These are phyloP conservation scores for Seira ritae DNA, from an alignment of 2,888 invertebrate genomes.

Conservation along the genomic window DNA sequence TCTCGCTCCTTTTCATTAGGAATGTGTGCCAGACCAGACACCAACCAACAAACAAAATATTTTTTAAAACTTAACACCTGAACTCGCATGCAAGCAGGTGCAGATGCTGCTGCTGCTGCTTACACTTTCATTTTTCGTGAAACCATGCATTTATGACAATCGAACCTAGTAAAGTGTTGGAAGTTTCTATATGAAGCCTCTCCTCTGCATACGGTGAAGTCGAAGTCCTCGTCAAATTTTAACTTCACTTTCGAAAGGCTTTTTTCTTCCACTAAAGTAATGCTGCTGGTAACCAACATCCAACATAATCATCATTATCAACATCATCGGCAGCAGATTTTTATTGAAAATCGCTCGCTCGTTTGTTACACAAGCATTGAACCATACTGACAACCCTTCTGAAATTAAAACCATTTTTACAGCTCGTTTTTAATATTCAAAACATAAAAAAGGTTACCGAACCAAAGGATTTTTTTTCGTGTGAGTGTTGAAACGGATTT, in stretches of 20 bases:
- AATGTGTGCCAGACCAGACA: slow-evolving; percentile 25
- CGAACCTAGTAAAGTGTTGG: slow-evolving; percentile 36
- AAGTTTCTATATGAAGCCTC: slow-evolving; percentile 25
- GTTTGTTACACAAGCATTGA: slow-evolving; percentile 18
- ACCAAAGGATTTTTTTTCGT: background rate
- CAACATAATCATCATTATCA: slow-evolving; percentile 23
- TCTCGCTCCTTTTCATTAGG: slow-evolving; percentile 30
- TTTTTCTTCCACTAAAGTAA: no score
- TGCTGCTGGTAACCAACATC: background rate
- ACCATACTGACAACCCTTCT: slow-evolving; percentile 26
- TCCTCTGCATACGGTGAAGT: slow-evolving; percentile 19
- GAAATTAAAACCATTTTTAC: slow-evolving; percentile 30
- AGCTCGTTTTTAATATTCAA: slow-evolving; percentile 49
- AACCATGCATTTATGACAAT: slow-evolving; percentile 57
- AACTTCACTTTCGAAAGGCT: slow-evolving; percentile 35
- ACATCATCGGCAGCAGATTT: slow-evolving; percentile 3
- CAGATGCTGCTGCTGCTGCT: slow-evolving; percentile 49
- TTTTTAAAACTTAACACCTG: slow-evolving; percentile 63
- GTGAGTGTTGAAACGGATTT: background rate
- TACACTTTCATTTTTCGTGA: slow-evolving; percentile 54
- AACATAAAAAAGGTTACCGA: slow-evolving; percentile 22
- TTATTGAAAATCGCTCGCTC: slow-evolving; percentile 16
- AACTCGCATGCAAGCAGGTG: slow-evolving; percentile 59
- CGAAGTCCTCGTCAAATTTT: no score
- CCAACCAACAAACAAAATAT: slow-evolving; percentile 43